A percentile compares a stretch with the other conserved stretches of the same genome.
phyloP scores from a whole-genome alignment of 1,140 invertebrate species.

The Archegozetes longisetosus region DNA sequence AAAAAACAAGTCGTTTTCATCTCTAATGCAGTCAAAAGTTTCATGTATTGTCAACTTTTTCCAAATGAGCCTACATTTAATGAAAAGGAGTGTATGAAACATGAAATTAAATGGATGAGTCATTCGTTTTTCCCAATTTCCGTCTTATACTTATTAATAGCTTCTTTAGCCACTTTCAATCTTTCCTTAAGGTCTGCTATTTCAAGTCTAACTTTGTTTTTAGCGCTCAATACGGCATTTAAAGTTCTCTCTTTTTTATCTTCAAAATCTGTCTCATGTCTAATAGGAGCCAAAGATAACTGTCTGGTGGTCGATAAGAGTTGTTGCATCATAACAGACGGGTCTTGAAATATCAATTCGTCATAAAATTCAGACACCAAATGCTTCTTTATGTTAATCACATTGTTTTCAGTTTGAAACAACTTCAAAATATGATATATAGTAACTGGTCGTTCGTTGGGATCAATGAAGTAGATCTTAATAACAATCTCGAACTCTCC shows the following conservation, averaged over 20 bases:
- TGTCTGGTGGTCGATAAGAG: slow-evolving; percentile 54
- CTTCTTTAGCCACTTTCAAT: slow-evolving; percentile 70
- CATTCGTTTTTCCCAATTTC: background rate
- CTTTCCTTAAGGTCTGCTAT: slow-evolving; percentile 73
- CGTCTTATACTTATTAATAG: slow-evolving; percentile 45
- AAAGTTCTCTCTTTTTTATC: slow-evolving; percentile 67
- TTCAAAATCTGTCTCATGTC: slow-evolving; percentile 86
- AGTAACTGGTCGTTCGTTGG: slow-evolving; percentile 64
- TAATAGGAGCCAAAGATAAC: slow-evolving; percentile 52
- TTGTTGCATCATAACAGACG: slow-evolving; percentile 80
- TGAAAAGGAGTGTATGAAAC: too few species aligned
- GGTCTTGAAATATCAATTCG: slow-evolving; percentile 65
- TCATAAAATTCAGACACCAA: slow-evolving; percentile 24
- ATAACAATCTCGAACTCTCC: slow-evolving; percentile 99
- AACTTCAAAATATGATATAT: slow-evolving; percentile 90
- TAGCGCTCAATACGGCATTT: slow-evolving; percentile 56
- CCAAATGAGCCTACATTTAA: too few species aligned
- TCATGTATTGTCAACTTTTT: too few species aligned
- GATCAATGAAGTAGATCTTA: slow-evolving; percentile 94
- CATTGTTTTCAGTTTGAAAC: slow-evolving; percentile 47
- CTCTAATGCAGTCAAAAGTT: too few species aligned
- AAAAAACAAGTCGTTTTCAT: too few species aligned
- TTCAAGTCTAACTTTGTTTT: slow-evolving; percentile 64
- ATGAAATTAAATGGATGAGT: too few species aligned
- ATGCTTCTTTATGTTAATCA: slow-evolving; percentile 12